Percentiles rank a stretch among this genome's conserved stretches.
Evolutionary conservation across 2,888 invertebrate genomes (phyloP).

Genomic region (Andricus curvator): DNA sequence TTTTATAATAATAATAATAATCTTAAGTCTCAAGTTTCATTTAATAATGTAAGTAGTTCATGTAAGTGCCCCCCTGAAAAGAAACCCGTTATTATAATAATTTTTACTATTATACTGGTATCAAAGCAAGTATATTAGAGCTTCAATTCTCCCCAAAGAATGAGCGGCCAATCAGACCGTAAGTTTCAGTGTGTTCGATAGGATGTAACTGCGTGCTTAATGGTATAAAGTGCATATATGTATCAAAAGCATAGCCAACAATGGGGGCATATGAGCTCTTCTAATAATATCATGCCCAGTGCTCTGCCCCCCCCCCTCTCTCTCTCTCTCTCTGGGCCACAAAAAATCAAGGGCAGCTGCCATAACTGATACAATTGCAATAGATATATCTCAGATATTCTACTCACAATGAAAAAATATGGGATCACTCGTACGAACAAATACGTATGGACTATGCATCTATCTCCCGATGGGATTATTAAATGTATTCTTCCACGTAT

Average conservation of each 20-base stretch:
- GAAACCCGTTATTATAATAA: slow-evolving; percentile 22
- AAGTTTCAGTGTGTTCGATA: slow-evolving; percentile 44
- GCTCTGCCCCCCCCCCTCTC: slow-evolving; percentile 42
- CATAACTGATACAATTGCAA: slow-evolving; percentile 73
- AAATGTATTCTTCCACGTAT: background rate
- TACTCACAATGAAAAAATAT: slow-evolving; percentile 35
- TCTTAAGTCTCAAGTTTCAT: no score
- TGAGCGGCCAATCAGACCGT: slow-evolving; percentile 33
- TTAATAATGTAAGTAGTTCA: background rate
- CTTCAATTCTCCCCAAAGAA: slow-evolving; percentile 28
- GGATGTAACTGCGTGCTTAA: slow-evolving; percentile 59
- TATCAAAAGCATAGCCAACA: slow-evolving; percentile 72
- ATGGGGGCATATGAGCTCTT: slow-evolving; percentile 72
- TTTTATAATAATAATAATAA: no score
- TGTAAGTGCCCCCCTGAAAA: background rate
- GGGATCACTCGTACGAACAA: slow-evolving; percentile 5
- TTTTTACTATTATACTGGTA: slow-evolving; percentile 7
- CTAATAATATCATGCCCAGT: slow-evolving; percentile 68
- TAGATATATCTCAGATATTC: slow-evolving; percentile 53
- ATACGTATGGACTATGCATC: background rate
- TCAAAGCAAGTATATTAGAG: slow-evolving; percentile 36
- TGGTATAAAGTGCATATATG: slow-evolving; percentile 64
- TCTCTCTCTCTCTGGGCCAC: slow-evolving; percentile 50
- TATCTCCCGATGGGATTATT: slow-evolving; percentile 15
- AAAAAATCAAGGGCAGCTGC: slow-evolving; percentile 67